Conservation (phyloP, 2,113 vertebrate species). For the Pseudonaja textilis region DNA sequence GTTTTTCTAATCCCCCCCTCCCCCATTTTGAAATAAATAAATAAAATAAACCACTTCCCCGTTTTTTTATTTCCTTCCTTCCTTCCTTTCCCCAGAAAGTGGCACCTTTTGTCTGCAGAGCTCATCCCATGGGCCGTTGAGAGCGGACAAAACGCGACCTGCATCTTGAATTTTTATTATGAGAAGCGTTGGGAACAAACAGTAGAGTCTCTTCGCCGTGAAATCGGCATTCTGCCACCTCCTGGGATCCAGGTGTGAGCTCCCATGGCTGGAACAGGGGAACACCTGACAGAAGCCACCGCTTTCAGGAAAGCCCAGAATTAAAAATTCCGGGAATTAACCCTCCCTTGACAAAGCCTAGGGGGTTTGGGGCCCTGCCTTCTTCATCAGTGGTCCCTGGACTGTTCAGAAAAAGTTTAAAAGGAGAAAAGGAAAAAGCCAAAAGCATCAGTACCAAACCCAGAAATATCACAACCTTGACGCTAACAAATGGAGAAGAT, state of each 20-base stretch:
- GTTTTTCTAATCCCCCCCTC: background rate
- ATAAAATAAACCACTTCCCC: background rate
- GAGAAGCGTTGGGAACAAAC: constrained; percentile 91
- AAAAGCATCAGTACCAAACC: background rate
- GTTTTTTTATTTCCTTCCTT: background rate
- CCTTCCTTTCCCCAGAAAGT: constrained; percentile 65
- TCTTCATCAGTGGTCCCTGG: background rate
- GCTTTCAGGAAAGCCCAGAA: background rate
- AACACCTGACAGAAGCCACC: rapidly evolving
- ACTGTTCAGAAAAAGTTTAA: background rate
- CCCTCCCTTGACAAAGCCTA: background rate
- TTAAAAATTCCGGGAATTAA: background rate
- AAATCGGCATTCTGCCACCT: constrained; percentile 84
- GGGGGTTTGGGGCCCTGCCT: background rate
- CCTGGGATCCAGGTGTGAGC: constrained; percentile 34
- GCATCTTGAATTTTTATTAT: constrained; percentile 85
- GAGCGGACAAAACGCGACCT: constrained; percentile 73
- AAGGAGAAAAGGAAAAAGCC: background rate
- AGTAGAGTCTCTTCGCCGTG: constrained; percentile 77
- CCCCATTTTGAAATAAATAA: background rate
- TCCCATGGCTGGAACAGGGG: background rate
- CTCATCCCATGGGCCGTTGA: constrained; percentile 87
- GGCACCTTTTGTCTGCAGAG: constrained; percentile 73
- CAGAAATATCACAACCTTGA: no score
- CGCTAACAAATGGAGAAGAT: background rate